phyloP scores from a whole-genome alignment of 2,797 vertebrate genomes.

The Crocodylus rhombifer region DNA sequence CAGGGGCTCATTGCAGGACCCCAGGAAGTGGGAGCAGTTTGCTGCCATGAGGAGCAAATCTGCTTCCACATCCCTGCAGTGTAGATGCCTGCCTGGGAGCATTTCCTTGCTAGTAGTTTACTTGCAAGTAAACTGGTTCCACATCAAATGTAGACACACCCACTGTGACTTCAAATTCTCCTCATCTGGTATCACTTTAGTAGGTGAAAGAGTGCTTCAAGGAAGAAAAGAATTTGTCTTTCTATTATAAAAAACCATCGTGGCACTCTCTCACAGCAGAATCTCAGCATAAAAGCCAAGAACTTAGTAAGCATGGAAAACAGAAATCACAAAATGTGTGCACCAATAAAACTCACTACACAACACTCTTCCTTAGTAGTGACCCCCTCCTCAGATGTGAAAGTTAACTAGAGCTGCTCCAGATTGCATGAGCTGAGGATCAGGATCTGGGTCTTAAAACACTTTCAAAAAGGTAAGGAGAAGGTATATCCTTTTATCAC shows the following conservation, averaged over 20 bases:
- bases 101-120: too few relatives aligned
- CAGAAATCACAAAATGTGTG: neutral
- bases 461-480: neutral
- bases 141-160: neutral
- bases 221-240: neutral
- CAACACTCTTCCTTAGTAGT: neutral
- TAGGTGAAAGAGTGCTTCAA: neutral
- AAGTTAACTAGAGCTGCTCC: neutral
- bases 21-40: too few relatives aligned
- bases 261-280: rapidly evolving
- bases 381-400: too few relatives aligned
- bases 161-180: neutral
- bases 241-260: neutral
- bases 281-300: neutral
- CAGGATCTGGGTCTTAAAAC: neutral
- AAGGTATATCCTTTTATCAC: neutral
- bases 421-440: neutral
- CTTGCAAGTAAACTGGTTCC: too few relatives aligned
- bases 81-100: too few relatives aligned
- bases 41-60: too few relatives aligned
- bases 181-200: neutral
- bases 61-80: too few relatives aligned
- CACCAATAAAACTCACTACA: rapidly evolving
- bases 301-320: neutral
- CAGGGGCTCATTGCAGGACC: too few relatives aligned